These are phyloP conservation scores for Acleris sparsana DNA, from an alignment of 2,888 invertebrate genomes.

Conservation along the genomic window DNA sequence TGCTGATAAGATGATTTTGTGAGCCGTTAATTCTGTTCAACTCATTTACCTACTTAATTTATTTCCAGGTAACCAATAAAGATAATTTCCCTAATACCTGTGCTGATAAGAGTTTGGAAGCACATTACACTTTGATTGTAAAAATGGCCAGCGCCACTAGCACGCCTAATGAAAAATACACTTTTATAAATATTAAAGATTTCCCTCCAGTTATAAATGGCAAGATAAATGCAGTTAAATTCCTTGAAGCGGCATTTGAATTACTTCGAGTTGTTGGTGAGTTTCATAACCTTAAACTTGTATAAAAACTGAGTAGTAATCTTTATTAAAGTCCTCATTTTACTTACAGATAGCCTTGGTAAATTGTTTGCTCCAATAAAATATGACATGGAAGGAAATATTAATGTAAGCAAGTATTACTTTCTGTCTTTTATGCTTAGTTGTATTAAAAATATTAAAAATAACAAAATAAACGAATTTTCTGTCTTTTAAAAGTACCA, in stretches of 20 bases:
- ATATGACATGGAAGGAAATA: conserved; percentile 90
- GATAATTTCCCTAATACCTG: neutral
- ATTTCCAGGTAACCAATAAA: conserved; percentile 5
- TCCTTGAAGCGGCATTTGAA: conserved; percentile 85
- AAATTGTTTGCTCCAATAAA: conserved; percentile 89
- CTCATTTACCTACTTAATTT: neutral
- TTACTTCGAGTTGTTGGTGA: conserved; percentile 86
- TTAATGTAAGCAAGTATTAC: conserved; percentile 82
- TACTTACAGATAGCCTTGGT: conserved; percentile 87
- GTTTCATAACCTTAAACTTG: conserved; percentile 45
- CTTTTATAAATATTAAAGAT: conserved; percentile 54
- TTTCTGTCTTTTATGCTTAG: neutral
- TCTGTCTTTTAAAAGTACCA: no score
- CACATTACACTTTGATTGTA: conserved; percentile 7
- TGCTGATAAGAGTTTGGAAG: conserved; percentile 1
- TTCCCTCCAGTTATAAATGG: conserved; percentile 83
- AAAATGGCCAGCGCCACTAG: conserved; percentile 60
- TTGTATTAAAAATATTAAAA: no score
- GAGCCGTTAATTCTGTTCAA: neutral
- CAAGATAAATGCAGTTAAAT: conserved; percentile 84
- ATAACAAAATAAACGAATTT: no score
- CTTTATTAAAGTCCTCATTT: neutral
- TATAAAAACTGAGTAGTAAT: neutral
- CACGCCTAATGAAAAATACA: conserved; percentile 42
- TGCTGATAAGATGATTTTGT: neutral